Conservation (phyloP, 2,113 vertebrate genomes). For the Sapayoa aenigma region DNA sequence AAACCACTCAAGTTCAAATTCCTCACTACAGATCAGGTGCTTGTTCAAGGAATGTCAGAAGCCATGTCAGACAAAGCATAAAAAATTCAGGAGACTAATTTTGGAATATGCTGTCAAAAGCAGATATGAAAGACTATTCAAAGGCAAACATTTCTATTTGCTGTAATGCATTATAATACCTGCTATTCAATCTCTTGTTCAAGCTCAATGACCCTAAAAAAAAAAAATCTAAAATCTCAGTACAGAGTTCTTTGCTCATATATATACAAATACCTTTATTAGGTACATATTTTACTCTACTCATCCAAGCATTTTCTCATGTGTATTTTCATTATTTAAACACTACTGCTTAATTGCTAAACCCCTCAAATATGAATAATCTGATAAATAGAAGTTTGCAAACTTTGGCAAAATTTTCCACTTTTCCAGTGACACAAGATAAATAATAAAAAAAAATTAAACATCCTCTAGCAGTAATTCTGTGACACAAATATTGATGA, state of each 20-base stretch:
- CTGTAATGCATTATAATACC: neutral
- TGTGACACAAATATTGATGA: neutral
- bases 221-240: neutral
- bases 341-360: neutral
- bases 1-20: neutral
- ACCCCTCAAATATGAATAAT: neutral
- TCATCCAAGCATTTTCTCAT: neutral
- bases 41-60: neutral
- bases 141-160: neutral
- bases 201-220: neutral
- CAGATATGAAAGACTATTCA: neutral
- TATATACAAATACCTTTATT: neutral
- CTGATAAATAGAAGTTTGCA: neutral
- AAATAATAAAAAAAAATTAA: neutral
- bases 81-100: slow-evolving; percentile 6
- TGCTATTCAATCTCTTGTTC: neutral
- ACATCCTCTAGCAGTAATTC: neutral
- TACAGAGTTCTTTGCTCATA: neutral
- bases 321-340: neutral
- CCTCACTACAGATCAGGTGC: neutral
- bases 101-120: neutral
- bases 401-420: neutral
- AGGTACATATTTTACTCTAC: neutral
- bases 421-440: neutral
- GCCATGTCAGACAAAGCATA: neutral